Conservation (phyloP, 1,140 invertebrate genomes). For the Pachyrhynchus sulphureomaculatus region DNA sequence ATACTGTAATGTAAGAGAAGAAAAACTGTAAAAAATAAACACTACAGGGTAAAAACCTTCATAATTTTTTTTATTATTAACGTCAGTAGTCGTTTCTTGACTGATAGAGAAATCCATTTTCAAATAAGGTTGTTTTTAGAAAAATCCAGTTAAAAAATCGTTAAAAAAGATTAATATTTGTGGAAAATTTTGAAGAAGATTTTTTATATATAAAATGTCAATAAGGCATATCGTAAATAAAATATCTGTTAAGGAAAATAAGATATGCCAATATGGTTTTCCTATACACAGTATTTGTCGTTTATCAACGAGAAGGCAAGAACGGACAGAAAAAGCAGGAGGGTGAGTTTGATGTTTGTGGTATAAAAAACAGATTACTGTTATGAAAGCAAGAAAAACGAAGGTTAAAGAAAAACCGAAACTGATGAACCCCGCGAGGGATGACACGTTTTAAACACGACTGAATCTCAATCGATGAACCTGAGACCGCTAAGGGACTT, state of each 20-base stretch:
- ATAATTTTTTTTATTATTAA: no score
- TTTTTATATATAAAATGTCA: neutral
- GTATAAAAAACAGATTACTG: conserved; percentile 40
- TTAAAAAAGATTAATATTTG: neutral
- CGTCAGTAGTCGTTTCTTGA: no score
- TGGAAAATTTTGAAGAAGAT: neutral
- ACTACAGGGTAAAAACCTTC: no score
- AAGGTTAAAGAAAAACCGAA: conserved; percentile 38
- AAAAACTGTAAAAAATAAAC: no score
- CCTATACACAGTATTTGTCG: conserved; percentile 21
- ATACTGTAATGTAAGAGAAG: no score
- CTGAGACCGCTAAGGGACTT: neutral
- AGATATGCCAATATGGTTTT: conserved; percentile 22
- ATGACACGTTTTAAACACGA: conserved; percentile 35
- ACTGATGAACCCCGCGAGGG: conserved; percentile 39
- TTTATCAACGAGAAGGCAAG: neutral
- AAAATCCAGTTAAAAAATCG: neutral
- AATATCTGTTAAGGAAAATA: conserved; percentile 11
- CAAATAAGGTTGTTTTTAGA: no score
- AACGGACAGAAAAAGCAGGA: conserved; percentile 8
- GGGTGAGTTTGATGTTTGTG: conserved; percentile 35
- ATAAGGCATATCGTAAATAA: conserved; percentile 8
- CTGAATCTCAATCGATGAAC: conserved; percentile 35
- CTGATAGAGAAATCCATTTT: no score
- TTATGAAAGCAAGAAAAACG: conserved; percentile 39